A percentile compares a stretch with the other conserved stretches of the same genome.
Conservation (phyloP, 2,797 vertebrate species). For the Meda fulgida region DNA sequence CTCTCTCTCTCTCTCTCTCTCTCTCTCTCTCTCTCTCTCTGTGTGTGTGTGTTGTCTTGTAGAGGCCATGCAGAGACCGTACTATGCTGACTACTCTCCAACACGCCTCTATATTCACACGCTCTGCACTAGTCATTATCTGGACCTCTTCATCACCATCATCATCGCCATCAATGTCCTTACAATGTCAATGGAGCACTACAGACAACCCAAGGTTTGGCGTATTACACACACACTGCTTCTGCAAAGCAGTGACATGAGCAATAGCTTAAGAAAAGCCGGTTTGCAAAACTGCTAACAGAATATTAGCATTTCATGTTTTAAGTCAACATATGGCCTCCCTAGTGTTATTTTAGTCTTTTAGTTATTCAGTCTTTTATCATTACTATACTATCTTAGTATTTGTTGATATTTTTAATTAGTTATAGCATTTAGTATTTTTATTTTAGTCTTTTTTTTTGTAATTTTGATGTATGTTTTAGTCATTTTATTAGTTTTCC, state of each 20-base stretch:
- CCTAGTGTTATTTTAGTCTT: neutral
- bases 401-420: neutral
- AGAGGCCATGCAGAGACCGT: conserved; percentile 93
- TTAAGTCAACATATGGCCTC: neutral
- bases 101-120: conserved; percentile 87
- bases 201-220: conserved; percentile 90
- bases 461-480: neutral
- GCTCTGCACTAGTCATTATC: conserved; percentile 93
- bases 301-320: neutral
- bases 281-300: too few relatives aligned
- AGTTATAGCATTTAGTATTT: neutral
- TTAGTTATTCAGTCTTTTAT: neutral
- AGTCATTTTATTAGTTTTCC: neutral
- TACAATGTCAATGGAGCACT: conserved; percentile 99
- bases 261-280: neutral
- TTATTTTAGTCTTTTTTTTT: neutral
- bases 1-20: conserved; percentile 20
- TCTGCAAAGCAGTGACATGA: neutral
- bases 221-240: neutral
- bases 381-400: neutral
- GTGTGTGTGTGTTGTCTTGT: conserved; percentile 44
- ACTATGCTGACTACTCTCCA: conserved; percentile 91
- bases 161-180: conserved; percentile 96
- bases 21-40: neutral
- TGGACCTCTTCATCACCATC: conserved; percentile 98